A percentile compares a stretch with the other conserved stretches of the same genome.
phyloP scores from a whole-genome alignment of 2,888 invertebrate species.

The Phaonia tiefii region DNA sequence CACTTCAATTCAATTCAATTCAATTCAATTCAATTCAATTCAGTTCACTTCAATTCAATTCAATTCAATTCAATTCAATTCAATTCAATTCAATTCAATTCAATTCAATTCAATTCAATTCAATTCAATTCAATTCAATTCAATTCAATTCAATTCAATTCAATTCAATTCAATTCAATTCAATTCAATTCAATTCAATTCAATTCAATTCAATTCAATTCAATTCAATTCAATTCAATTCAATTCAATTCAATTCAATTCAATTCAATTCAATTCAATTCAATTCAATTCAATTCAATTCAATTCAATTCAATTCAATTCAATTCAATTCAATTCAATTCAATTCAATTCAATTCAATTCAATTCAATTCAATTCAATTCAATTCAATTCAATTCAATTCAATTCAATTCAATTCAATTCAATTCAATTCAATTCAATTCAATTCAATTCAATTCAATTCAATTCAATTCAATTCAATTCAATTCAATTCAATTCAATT shows the following conservation, averaged over 20 bases:
- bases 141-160: not conserved
- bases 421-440: constrained; percentile 10
- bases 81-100: not conserved
- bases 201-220: not conserved
- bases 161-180: not conserved
- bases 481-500: not conserved
- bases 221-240: not conserved
- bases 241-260: not conserved
- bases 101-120: not conserved
- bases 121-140: not conserved
- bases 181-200: not conserved
- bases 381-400: constrained; percentile 10
- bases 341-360: constrained; percentile 13
- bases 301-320: constrained; percentile 2
- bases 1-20: not conserved
- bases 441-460: not conserved
- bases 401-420: not conserved
- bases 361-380: constrained; percentile 10
- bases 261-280: not conserved
- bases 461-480: not conserved
- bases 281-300: not conserved
- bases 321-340: constrained; percentile 3
- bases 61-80: not conserved
- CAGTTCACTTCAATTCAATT: not conserved
- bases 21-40: not conserved